Percentiles rank a stretch among this genome's conserved stretches.
These are phyloP conservation scores for Catocala fraxini DNA, from an alignment of 2,888 invertebrate genomes.

Conservation along the genomic window DNA sequence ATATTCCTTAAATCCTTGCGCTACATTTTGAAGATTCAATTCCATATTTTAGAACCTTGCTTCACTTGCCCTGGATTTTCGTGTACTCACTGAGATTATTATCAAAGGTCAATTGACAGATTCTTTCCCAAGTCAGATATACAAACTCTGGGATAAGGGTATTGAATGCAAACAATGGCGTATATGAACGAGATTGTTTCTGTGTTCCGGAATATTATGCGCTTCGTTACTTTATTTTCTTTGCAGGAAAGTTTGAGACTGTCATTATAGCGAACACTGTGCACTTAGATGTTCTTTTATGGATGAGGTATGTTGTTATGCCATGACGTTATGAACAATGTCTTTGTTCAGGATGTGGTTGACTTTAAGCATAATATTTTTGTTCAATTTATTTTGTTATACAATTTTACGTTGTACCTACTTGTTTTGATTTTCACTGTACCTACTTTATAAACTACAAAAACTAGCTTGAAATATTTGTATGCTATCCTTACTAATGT, in stretches of 20 bases:
- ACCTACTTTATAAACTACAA: too few relatives aligned
- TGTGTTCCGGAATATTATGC: slow-evolving; percentile 5
- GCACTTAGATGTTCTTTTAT: slow-evolving; percentile 3
- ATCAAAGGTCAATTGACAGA: slow-evolving; percentile 7
- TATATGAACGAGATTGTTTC: slow-evolving; percentile 1
- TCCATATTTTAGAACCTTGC: neutral
- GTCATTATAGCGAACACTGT: neutral
- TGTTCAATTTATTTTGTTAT: neutral
- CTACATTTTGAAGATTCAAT: too few relatives aligned
- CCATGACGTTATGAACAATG: neutral
- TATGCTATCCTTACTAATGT: too few relatives aligned
- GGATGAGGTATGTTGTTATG: neutral
- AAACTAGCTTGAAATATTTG: too few relatives aligned
- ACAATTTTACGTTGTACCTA: too few relatives aligned
- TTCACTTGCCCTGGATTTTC: neutral
- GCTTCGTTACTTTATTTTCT: slow-evolving; percentile 12
- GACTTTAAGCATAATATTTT: neutral
- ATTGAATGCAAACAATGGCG: slow-evolving; percentile 23
- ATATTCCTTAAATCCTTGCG: too few relatives aligned
- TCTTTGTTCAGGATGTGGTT: too few relatives aligned
- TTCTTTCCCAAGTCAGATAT: slow-evolving; percentile 10
- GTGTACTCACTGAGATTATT: neutral
- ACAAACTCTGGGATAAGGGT: slow-evolving; percentile 19
- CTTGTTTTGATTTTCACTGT: too few relatives aligned
- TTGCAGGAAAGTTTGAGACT: slow-evolving; percentile 4